Base-by-base conservation (phyloP, 2,113 vertebrate species). In the Oreochromis spilurus region DNA sequence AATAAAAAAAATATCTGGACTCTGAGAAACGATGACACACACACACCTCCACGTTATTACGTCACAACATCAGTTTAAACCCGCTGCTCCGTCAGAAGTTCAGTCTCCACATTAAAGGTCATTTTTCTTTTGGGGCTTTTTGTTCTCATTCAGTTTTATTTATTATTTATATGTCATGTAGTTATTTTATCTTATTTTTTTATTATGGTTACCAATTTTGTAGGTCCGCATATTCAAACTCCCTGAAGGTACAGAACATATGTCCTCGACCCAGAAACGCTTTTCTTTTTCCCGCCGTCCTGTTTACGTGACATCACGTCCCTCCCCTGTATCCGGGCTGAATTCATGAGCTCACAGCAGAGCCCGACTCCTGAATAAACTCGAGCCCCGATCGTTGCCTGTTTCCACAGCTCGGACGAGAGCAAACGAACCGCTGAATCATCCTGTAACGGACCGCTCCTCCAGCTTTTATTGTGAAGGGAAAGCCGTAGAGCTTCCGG, bases 391-490 rank as follows among this genome's bases (percentile, higher is more conserved):
- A 43, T 43, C 11, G 36, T 24, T 70, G 43, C 7, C 38, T 16
- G 36, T n/a, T 43, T 24, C 38, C 12, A 38, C 62, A 14, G n/a
- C 62, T 24, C 62, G n/a, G 36, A 70, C 36, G n/a, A 24, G 36
- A 8, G 21, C n/a, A 40, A 40, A 40, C 12, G 40, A 0, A 75
- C 67, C 40, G 67, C 70, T 50, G 70, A 75, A 19, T 75, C 43
- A 31, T 31, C 43, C 70, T 50, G 26, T 75, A 11, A 12, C 24
- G 9, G 43, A 29, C 70, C 2, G 9, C 5, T 26, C 14, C 40
- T 19, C 43, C 43, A 12, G 72, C 24, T 79, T 72, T 91, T 89
- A 84, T 80, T 84, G 50, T 90, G 86, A 88, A 92, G 9, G 38
- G 5, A 29, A 5, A 9, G 6, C 3, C 8, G 12, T 11, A 0